These are phyloP conservation scores for Apocheima hispidaria DNA, from an alignment of 2,888 invertebrate species.

Conservation along the genomic window DNA sequence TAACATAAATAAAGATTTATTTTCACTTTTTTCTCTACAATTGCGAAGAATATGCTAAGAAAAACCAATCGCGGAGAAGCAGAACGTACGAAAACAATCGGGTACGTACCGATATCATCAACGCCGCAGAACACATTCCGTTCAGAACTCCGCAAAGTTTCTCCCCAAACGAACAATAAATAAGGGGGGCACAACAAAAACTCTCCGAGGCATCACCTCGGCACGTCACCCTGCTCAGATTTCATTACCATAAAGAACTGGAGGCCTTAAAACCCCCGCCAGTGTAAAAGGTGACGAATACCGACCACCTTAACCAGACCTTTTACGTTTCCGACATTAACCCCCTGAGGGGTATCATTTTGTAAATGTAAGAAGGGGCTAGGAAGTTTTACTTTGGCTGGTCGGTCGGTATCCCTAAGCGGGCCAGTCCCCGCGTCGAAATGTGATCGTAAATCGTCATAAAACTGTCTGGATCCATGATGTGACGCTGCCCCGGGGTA, in stretches of 20 bases:
- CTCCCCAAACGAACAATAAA: conserved; percentile 84
- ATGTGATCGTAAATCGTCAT: conserved; percentile 87
- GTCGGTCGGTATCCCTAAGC: conserved; percentile 71
- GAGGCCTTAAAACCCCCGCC: conserved; percentile 85
- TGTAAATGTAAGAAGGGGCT: conserved; percentile 51
- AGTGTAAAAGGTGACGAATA: conserved; percentile 84
- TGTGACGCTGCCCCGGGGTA: conserved; percentile 89
- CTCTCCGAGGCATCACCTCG: conserved; percentile 83
- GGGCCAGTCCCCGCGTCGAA: conserved; percentile 84
- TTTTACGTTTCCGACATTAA: conserved; percentile 42
- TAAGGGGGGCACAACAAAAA: conserved; percentile 84
- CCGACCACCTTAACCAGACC: conserved; percentile 62
- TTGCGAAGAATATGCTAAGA: conserved; percentile 24
- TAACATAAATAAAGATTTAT: background rate
- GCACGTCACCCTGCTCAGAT: conserved; percentile 86
- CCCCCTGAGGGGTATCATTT: conserved; percentile 39
- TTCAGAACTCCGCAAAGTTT: conserved; percentile 72
- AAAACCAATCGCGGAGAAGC: conserved; percentile 57
- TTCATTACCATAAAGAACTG: conserved; percentile 87
- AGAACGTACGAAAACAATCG: conserved; percentile 66
- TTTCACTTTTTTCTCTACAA: conserved; percentile 8
- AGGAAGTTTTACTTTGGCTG: conserved; percentile 53
- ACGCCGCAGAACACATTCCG: conserved; percentile 77
- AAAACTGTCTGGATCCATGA: conserved; percentile 91
- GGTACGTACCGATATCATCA: conserved; percentile 65